Conservation (phyloP, 2,888 invertebrate species). For the Microplitis deprimator region DNA sequence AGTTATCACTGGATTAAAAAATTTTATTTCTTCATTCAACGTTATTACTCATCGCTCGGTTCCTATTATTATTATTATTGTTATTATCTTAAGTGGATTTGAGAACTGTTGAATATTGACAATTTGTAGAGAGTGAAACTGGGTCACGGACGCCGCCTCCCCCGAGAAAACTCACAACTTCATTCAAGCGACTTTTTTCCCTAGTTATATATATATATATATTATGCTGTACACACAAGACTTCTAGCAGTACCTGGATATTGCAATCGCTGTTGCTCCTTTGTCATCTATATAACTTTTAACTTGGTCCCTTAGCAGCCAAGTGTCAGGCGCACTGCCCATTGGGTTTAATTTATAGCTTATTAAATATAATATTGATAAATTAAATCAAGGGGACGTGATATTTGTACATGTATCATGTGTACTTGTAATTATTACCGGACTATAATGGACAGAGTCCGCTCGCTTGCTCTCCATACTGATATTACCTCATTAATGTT, state of each 20-base stretch:
- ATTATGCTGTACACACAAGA: background rate
- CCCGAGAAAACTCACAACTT: conserved; percentile 9
- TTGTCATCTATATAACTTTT: too few species aligned
- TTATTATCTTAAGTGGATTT: conserved; percentile 9
- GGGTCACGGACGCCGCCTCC: conserved; percentile 1
- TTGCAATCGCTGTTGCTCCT: too few species aligned
- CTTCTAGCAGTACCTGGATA: background rate
- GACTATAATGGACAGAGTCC: conserved; percentile 39
- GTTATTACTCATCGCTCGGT: conserved; percentile 21
- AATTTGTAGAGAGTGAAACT: conserved; percentile 15
- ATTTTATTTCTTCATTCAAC: background rate
- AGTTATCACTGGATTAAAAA: background rate
- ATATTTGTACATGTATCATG: conserved; percentile 43
- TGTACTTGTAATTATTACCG: conserved; percentile 45
- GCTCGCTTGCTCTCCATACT: background rate
- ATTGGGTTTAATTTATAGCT: background rate
- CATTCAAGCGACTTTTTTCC: conserved; percentile 1
- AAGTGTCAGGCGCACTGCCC: too few species aligned
- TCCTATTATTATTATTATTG: background rate
- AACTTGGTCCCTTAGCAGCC: too few species aligned
- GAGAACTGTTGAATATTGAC: conserved; percentile 8
- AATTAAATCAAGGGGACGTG: background rate
- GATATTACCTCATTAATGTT: background rate
- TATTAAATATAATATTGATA: background rate
- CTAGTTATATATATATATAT: too few species aligned